Conservation (phyloP, 2,113 vertebrate species). For the Mungos mungo region DNA sequence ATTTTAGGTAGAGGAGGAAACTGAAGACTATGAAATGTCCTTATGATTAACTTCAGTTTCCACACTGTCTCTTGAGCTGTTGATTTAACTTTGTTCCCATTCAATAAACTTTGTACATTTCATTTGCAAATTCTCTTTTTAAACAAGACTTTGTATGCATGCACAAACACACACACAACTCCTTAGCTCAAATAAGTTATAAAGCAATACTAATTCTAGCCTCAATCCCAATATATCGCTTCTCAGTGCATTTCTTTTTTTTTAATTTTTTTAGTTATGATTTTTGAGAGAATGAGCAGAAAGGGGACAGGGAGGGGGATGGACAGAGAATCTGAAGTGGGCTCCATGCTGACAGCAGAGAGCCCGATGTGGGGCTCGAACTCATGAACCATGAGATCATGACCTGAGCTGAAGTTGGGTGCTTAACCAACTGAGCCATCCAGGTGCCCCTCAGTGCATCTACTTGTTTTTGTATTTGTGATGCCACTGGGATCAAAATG, state of each 20-base stretch:
- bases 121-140: background rate
- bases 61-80: background rate
- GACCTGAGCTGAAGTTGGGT: too few species aligned
- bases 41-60: conserved; percentile 18
- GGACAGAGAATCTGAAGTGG: too few species aligned
- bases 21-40: background rate
- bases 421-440: too few species aligned
- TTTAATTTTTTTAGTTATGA: too few species aligned
- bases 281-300: too few species aligned
- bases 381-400: too few species aligned
- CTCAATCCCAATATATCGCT: background rate
- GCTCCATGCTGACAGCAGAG: too few species aligned
- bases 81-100: conserved; percentile 41
- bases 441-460: background rate
- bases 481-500: background rate
- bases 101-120: conserved; percentile 4
- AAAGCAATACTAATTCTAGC: conserved; percentile 22
- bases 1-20: background rate
- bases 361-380: too few species aligned
- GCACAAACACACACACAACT: background rate
- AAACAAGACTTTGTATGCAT: conserved; percentile 14
- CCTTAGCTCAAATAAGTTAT: conserved; percentile 12
- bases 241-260: background rate
- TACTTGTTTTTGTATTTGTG: conserved; percentile 41
- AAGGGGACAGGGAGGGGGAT: too few species aligned